phyloP scores from a whole-genome alignment of 1,140 invertebrate genomes.

The Meloidogyne hapla region DNA sequence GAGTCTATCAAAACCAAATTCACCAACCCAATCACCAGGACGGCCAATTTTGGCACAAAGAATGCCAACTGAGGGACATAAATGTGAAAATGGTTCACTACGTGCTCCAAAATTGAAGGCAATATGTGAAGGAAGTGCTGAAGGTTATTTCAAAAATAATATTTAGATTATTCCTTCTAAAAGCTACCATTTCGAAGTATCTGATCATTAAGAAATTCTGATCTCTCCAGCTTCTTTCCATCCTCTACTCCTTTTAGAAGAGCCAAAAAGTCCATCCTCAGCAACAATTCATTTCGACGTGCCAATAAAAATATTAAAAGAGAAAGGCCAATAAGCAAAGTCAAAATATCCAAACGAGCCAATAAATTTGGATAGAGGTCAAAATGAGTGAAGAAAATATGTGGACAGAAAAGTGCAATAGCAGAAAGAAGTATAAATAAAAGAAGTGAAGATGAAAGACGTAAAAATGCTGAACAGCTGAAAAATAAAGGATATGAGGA shows the following conservation, averaged over 20 bases:
- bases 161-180: no score
- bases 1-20: conserved; percentile 46
- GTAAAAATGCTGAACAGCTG: conserved; percentile 54
- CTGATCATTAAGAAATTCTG: conserved; percentile 51
- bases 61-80: conserved; percentile 50
- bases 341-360: conserved; percentile 53
- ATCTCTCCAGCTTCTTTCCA: conserved; percentile 39
- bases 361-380: conserved; percentile 49
- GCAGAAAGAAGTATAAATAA: conserved; percentile 40
- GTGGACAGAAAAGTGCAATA: conserved; percentile 51
- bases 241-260: conserved; percentile 46
- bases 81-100: conserved; percentile 50
- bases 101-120: conserved; percentile 48
- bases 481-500: conserved; percentile 52
- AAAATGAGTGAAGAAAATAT: conserved; percentile 55
- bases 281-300: conserved; percentile 52
- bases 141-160: background rate
- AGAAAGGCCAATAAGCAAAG: conserved; percentile 41
- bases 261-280: conserved; percentile 59
- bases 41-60: conserved; percentile 34
- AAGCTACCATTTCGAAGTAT: conserved; percentile 39
- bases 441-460: conserved; percentile 51
- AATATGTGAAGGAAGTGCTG: conserved; percentile 48
- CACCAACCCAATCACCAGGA: conserved; percentile 48
- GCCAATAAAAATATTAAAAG: conserved; percentile 51